Base-by-base conservation (phyloP, 2,888 invertebrate species). In the Polylopha cassiicola region DNA sequence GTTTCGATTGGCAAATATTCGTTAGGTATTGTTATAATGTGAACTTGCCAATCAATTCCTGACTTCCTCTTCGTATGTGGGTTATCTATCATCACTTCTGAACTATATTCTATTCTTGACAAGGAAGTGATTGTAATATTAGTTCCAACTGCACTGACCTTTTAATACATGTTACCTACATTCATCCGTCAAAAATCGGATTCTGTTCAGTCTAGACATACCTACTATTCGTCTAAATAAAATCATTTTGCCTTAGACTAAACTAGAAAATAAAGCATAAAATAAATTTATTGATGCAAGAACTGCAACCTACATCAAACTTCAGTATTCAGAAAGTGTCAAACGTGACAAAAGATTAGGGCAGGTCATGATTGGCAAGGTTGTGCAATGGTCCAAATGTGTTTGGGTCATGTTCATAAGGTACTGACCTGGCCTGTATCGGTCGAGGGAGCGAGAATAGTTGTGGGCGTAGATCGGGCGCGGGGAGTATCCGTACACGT, bases 401-500 rank as follows among this genome's bases (percentile, higher is more conserved):
- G 14, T 5, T 14, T 26, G n/a, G 14, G 22, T 9, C 6, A 6
- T 11, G 7, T 23, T 37, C 38, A 43, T 30, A 4, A 29, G 44
- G 46, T 85, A 92, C 94, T 91, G 89, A 95, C 95, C 91, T 89
- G 94, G 92, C 90, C 93, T 90, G 90, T 91, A 91, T 87, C 90
- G 89, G 71, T 91, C 91, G 75, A 91, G 80, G 48, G 88, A 87
- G 72, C 88, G 87, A 73, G 90, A 88, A 88, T 93, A 94, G 88
- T 94, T 92, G 88, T 93, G 94, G 66, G 94, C 90, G 78, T 93
- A 94, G 88, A 95, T 92, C 73, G 92, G 87, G 80, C 95, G 90
- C 60, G 95, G 95, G 59, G 94, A 93, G 86, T 95, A 95, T 51
- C 95, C 95, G 86, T 95, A 95, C 68, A 90, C 91, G 75, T 95